Evolutionary conservation across 1,140 invertebrate genomes (phyloP).

Genomic region (Amyelois transitella): DNA sequence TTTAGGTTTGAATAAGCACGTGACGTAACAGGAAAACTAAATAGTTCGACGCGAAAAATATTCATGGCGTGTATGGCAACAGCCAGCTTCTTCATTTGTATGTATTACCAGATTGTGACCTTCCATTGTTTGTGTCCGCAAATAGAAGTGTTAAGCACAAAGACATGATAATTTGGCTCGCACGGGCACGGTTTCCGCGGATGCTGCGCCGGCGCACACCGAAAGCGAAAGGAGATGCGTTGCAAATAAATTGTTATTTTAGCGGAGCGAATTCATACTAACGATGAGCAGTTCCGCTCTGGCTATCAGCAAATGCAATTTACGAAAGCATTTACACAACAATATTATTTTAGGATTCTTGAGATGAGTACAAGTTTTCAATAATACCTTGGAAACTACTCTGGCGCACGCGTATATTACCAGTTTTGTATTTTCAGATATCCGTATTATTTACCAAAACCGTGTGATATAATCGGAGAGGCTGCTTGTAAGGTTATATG

Average conservation of each 20-base stretch:
- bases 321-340: slow-evolving; percentile 17
- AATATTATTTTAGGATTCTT: no score
- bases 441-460: slow-evolving; percentile 13
- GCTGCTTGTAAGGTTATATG: slow-evolving; percentile 43
- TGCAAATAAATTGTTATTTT: slow-evolving; percentile 24
- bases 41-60: neutral
- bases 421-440: no score
- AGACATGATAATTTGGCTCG: slow-evolving; percentile 52
- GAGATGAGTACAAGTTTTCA: no score
- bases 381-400: no score
- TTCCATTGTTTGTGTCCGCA: slow-evolving; percentile 58
- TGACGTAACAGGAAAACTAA: neutral
- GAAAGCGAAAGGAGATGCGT: slow-evolving; percentile 50
- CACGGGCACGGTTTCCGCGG: slow-evolving; percentile 42
- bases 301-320: slow-evolving; percentile 12
- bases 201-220: slow-evolving; percentile 30
- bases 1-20: neutral
- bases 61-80: slow-evolving; percentile 3
- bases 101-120: slow-evolving; percentile 47
- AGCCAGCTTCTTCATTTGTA: slow-evolving; percentile 45
- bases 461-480: slow-evolving; percentile 58
- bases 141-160: slow-evolving; percentile 50
- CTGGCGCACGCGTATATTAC: no score
- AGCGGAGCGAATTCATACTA: slow-evolving; percentile 16
- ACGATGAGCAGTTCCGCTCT: slow-evolving; percentile 18